Percentiles rank a stretch among this genome's conserved stretches.
These are phyloP conservation scores for Prosapia bicincta DNA, from an alignment of 2,888 invertebrate species.

Conservation along the genomic window DNA sequence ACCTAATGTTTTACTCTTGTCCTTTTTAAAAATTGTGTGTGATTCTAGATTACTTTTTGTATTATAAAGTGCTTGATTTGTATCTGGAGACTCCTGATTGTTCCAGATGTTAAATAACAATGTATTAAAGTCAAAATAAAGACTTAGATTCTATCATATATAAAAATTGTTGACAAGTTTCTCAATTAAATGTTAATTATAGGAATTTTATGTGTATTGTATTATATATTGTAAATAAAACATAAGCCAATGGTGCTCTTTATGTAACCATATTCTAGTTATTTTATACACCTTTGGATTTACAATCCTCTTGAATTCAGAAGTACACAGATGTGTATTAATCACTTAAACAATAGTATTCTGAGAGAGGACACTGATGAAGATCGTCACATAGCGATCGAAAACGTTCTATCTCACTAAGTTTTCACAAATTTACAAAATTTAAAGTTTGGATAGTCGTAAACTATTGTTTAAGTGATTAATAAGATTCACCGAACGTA, in stretches of 20 bases:
- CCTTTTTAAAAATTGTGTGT: neutral
- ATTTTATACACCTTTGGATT: too few relatives aligned
- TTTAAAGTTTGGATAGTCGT: too few relatives aligned
- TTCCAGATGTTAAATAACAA: neutral
- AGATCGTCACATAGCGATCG: too few relatives aligned
- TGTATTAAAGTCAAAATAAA: neutral
- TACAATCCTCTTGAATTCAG: too few relatives aligned
- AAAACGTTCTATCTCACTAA: too few relatives aligned
- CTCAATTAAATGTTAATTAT: conserved; percentile 11
- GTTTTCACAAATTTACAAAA: too few relatives aligned
- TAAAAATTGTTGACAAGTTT: neutral
- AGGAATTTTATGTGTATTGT: conserved; percentile 15
- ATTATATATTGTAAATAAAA: conserved; percentile 25
- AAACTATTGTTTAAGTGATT: too few relatives aligned
- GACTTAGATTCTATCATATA: conserved; percentile 7
- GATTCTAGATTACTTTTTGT: neutral
- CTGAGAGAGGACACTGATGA: too few relatives aligned
- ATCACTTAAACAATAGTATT: too few relatives aligned
- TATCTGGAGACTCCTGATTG: neutral
- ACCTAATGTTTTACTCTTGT: neutral
- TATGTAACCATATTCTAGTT: conserved; percentile 8
- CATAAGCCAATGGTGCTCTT: conserved; percentile 25
- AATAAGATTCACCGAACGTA: too few relatives aligned
- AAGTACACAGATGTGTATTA: too few relatives aligned
- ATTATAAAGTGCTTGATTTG: neutral